These are phyloP conservation scores for Drosophila miranda DNA, from an alignment of 1,140 invertebrate species.

Conservation along the genomic window DNA sequence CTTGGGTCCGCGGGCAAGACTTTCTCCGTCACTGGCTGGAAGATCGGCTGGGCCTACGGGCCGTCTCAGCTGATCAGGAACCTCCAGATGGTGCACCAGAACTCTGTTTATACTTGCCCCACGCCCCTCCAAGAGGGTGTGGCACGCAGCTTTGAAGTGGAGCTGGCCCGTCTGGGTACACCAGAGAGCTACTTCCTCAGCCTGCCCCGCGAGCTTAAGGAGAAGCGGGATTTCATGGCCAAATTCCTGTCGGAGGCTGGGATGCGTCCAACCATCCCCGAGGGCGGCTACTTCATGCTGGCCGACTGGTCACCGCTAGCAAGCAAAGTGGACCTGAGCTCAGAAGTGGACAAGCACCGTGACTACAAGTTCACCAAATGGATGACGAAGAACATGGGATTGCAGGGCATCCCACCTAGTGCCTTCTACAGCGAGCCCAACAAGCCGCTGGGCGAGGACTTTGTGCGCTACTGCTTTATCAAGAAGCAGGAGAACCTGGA, in stretches of 20 bases:
- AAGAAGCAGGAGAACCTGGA: conserved; percentile 93
- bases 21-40: conserved; percentile 99
- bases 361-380: conserved; percentile 98
- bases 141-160: conserved; percentile 94
- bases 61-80: conserved; percentile 91
- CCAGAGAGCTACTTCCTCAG: conserved; percentile 94
- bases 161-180: conserved; percentile 87
- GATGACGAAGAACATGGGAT: conserved; percentile 95
- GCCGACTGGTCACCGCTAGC: conserved; percentile 93
- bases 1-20: conserved; percentile 99
- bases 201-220: conserved; percentile 89
- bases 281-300: conserved; percentile 98
- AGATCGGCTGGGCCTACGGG: conserved; percentile 98
- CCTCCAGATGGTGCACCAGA: conserved; percentile 95
- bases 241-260: conserved; percentile 90
- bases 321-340: conserved; percentile 85
- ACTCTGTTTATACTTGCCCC: conserved; percentile 94
- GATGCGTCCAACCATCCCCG: conserved; percentile 95
- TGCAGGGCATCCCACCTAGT: conserved; percentile 96
- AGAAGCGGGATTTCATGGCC: conserved; percentile 94
- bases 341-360: conserved; percentile 88
- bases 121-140: conserved; percentile 96
- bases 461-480: conserved; percentile 96
- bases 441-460: conserved; percentile 93
- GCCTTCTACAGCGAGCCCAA: conserved; percentile 95